Evolutionary conservation across 2,888 invertebrate species (phyloP).

Genomic region (Scelioninae gen. 1): DNA sequence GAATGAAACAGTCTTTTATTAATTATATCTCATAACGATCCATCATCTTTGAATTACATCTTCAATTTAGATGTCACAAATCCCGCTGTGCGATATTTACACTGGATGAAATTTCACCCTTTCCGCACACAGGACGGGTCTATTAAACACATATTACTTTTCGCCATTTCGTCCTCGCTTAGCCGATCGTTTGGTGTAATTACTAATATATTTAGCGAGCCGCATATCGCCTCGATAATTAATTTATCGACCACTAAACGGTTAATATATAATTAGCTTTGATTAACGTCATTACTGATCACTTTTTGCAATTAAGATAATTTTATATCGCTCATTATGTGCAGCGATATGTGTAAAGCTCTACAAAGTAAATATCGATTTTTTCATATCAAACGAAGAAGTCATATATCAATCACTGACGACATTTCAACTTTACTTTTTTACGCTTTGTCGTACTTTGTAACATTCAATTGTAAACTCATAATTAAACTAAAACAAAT

Average conservation of each 20-base stretch:
- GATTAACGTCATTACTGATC: constrained; percentile 53
- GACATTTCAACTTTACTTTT: constrained; percentile 30
- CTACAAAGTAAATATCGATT: constrained; percentile 59
- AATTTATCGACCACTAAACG: constrained; percentile 72
- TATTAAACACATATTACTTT: constrained; percentile 20
- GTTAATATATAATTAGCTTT: constrained; percentile 59
- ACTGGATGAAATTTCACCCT: constrained; percentile 54
- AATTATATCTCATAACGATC: no score
- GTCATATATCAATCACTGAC: constrained; percentile 45
- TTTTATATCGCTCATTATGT: constrained; percentile 51
- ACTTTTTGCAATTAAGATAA: constrained; percentile 60
- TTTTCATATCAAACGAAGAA: constrained; percentile 40
- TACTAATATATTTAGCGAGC: constrained; percentile 72
- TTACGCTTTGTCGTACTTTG: constrained; percentile 41
- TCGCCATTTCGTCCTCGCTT: constrained; percentile 68
- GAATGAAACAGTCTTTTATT: no score
- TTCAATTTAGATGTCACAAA: constrained; percentile 48
- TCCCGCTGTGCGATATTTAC: constrained; percentile 15
- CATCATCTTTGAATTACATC: constrained; percentile 53
- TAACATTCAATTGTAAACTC: constrained; percentile 44
- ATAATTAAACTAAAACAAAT: neutral
- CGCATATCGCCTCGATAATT: constrained; percentile 77
- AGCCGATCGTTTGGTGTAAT: constrained; percentile 71
- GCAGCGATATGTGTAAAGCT: constrained; percentile 42
- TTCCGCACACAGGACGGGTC: neutral